A percentile compares a stretch with the other conserved stretches of the same genome.
phyloP scores from a whole-genome alignment of 2,113 vertebrate genomes.

The Serilophus lunatus region DNA sequence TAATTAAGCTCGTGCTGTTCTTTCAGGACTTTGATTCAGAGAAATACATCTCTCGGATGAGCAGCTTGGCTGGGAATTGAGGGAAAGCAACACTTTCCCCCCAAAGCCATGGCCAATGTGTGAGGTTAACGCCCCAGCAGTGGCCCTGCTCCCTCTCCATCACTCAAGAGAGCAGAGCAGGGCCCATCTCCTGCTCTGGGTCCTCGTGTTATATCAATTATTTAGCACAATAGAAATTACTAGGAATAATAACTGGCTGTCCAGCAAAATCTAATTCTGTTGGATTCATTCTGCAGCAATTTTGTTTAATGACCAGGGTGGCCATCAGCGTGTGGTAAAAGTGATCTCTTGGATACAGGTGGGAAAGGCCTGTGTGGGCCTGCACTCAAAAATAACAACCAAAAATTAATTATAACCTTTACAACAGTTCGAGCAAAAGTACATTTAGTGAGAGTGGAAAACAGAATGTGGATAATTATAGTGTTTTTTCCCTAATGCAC shows the following conservation, averaged over 20 bases:
- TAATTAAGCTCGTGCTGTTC: not conserved
- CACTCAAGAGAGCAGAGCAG: rapidly evolving
- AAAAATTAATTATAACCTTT: not conserved
- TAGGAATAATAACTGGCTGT: not conserved
- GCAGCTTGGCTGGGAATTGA: not conserved
- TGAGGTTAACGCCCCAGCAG: not conserved
- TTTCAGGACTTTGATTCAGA: not conserved
- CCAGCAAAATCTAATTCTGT: not conserved
- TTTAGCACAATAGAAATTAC: not conserved
- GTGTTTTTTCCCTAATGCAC: not conserved
- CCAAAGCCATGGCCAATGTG: rapidly evolving
- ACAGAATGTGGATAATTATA: not conserved
- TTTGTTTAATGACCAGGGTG: not conserved
- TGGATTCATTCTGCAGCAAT: not conserved
- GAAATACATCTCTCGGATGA: not conserved
- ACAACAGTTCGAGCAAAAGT: not conserved
- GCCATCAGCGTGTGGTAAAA: not conserved
- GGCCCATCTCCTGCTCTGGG: not conserved
- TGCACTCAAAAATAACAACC: not conserved
- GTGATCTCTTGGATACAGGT: not conserved
- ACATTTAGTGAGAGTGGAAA: not conserved
- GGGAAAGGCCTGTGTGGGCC: not conserved
- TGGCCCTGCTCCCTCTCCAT: not conserved
- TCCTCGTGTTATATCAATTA: not conserved
- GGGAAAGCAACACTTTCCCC: not conserved